Evolutionary conservation across 2,888 invertebrate genomes (phyloP).

Genomic region (Coremacera marginata): DNA sequence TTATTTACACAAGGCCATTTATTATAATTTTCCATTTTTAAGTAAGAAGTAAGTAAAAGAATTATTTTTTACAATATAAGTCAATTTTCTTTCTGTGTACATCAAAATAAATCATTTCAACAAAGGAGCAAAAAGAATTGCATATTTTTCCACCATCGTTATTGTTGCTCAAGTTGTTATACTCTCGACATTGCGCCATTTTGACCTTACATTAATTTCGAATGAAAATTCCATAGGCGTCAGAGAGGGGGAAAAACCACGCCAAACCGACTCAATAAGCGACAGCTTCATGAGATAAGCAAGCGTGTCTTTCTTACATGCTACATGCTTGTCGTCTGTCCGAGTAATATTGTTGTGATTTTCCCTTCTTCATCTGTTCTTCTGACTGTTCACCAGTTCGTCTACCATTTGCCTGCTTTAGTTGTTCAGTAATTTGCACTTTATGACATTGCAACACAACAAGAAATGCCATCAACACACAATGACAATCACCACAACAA

Average conservation of each 20-base stretch:
- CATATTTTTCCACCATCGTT: not conserved
- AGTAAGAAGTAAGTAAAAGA: too few relatives aligned
- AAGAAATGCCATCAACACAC: too few relatives aligned
- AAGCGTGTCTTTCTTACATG: not conserved
- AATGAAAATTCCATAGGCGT: not conserved
- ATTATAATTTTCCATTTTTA: too few relatives aligned
- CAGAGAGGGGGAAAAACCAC: not conserved
- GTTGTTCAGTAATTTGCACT: slow-evolving; percentile 33
- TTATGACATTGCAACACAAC: slow-evolving; percentile 40
- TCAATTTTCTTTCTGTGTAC: too few relatives aligned
- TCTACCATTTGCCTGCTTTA: not conserved
- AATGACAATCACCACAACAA: slow-evolving; percentile 21
- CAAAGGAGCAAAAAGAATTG: not conserved
- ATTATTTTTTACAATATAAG: too few relatives aligned
- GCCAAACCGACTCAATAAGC: not conserved
- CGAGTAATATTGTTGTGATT: not conserved
- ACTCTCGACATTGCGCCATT: not conserved
- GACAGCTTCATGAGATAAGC: not conserved
- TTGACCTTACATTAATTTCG: not conserved
- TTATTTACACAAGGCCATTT: too few relatives aligned
- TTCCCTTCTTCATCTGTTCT: not conserved
- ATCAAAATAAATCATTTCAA: not conserved
- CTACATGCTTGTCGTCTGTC: not conserved
- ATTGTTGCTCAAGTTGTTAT: not conserved
- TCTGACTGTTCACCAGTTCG: not conserved